Percentiles rank a stretch among this genome's conserved stretches.
Evolutionary conservation across 2,797 vertebrate species (phyloP).

Genomic region (Peromyscus aztecus): DNA sequence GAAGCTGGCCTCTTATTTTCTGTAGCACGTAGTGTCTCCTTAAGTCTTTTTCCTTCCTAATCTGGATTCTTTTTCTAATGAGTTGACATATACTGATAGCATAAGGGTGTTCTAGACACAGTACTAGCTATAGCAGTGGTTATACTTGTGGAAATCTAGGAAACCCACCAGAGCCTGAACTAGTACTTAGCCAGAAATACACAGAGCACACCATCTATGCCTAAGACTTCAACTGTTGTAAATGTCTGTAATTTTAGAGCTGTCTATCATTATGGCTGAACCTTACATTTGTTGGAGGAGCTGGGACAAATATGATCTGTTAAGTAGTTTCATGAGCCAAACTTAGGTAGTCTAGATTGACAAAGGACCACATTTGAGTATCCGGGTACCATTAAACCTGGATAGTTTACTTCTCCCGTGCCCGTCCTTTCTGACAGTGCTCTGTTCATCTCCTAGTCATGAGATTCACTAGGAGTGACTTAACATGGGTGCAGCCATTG

Average conservation of each 20-base stretch:
- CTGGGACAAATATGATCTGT: background rate
- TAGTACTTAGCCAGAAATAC: background rate
- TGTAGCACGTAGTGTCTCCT: background rate
- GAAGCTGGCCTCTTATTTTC: background rate
- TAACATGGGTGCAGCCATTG: background rate
- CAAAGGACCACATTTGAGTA: background rate
- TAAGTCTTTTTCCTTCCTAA: background rate
- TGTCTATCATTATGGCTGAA: background rate
- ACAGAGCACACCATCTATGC: background rate
- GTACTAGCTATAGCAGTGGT: background rate
- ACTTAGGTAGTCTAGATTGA: background rate
- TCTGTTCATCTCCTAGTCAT: background rate
- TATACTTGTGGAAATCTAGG: background rate
- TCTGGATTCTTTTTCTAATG: background rate
- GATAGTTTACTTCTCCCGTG: background rate
- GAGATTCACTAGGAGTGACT: background rate
- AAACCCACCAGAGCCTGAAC: background rate
- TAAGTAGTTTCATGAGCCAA: background rate
- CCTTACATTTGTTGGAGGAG: conserved; percentile 1
- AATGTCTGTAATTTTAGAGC: background rate
- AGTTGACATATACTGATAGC: background rate
- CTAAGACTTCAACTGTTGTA: background rate
- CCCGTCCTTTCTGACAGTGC: background rate
- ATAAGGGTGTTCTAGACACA: background rate
- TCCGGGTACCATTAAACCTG: background rate